Evolutionary conservation across 2,113 vertebrate genomes (phyloP).

Genomic region (Prochilodus magdalenae): DNA sequence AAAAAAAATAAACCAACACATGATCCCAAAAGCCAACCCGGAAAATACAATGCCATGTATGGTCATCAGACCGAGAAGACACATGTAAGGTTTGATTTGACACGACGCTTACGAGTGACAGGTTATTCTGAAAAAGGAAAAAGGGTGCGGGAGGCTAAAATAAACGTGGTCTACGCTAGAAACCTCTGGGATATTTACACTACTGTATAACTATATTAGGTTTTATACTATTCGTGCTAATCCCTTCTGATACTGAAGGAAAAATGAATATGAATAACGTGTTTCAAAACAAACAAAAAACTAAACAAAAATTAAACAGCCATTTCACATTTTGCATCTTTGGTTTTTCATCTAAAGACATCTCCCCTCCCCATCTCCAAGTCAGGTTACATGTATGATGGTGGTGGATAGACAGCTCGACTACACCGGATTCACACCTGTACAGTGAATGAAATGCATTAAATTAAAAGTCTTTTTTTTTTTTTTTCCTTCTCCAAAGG

Average conservation of each 20-base stretch:
- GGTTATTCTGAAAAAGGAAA: too few relatives aligned
- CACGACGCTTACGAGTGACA: too few relatives aligned
- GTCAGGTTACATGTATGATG: conserved; percentile 24
- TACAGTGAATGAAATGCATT: conserved; percentile 10
- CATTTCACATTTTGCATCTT: conserved; percentile 50
- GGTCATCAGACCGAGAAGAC: neutral
- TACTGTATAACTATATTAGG: neutral
- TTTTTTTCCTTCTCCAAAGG: neutral
- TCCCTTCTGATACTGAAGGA: conserved; percentile 24
- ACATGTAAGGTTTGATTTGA: too few relatives aligned
- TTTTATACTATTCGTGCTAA: neutral
- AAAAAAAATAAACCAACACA: neutral
- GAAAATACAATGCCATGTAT: neutral
- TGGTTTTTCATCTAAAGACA: conserved; percentile 48
- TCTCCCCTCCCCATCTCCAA: conserved; percentile 6
- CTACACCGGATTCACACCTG: conserved; percentile 3
- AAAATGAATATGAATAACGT: conserved; percentile 1
- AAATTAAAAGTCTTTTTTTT: neutral
- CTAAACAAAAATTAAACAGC: conserved; percentile 4
- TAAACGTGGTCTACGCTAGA: neutral
- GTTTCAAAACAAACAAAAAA: conserved; percentile 1
- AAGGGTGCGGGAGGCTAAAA: neutral
- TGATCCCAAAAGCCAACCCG: neutral
- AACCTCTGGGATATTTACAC: neutral
- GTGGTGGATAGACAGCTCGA: neutral